Conservation (phyloP, 2,888 invertebrate species). For the Quadroppia sp. region DNA sequence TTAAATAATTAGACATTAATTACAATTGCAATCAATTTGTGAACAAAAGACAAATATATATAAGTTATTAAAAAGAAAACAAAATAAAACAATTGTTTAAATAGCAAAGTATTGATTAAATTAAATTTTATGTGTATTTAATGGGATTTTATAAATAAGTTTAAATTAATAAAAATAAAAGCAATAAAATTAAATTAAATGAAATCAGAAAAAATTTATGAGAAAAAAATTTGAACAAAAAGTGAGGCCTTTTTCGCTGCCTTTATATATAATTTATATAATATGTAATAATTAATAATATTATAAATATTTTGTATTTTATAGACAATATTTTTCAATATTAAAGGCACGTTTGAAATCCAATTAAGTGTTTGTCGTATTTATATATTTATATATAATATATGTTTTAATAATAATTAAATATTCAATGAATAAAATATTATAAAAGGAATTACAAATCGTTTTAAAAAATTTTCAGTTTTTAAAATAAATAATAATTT, state of each 20-base stretch:
- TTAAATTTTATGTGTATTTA: not conserved
- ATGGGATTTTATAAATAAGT: slow-evolving; percentile 24
- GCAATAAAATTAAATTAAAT: slow-evolving; percentile 32
- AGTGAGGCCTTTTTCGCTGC: slow-evolving; percentile 4
- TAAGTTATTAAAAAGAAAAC: not conserved
- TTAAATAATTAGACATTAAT: not conserved
- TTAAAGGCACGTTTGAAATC: slow-evolving; percentile 27
- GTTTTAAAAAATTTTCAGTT: not conserved
- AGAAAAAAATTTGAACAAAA: not conserved
- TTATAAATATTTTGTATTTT: slow-evolving; percentile 20
- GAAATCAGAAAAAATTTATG: not conserved
- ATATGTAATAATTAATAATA: not conserved
- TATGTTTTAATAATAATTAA: not conserved
- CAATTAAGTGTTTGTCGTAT: not conserved
- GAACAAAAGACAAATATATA: not conserved
- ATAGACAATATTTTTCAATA: not conserved
- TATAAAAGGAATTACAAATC: slow-evolving; percentile 13
- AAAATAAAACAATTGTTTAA: not conserved
- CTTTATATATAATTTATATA: slow-evolving; percentile 14
- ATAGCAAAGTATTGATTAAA: slow-evolving; percentile 29
- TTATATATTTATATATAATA: not conserved
- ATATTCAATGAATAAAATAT: too few species aligned
- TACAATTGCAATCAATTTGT: slow-evolving; percentile 7
- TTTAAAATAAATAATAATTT: not conserved
- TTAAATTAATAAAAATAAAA: slow-evolving; percentile 31